These are phyloP conservation scores for Elysia chlorotica DNA, from an alignment of 1,140 invertebrate species.

Conservation along the genomic window DNA sequence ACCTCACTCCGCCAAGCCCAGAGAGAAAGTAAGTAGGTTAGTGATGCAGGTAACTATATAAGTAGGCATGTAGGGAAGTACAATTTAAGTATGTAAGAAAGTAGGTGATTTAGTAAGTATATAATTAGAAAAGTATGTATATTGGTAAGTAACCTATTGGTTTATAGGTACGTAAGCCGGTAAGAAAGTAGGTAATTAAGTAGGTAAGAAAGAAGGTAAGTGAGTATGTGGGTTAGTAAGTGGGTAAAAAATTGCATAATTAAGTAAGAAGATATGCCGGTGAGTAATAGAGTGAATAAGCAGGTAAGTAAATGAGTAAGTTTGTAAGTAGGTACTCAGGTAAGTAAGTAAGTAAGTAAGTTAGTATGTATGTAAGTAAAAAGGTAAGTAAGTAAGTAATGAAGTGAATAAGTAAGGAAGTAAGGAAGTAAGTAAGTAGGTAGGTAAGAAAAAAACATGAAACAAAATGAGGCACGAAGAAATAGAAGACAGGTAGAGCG, in stretches of 20 bases:
- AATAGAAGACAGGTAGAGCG: too few relatives aligned
- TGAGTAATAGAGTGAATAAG: not conserved
- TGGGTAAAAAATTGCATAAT: not conserved
- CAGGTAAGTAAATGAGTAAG: not conserved
- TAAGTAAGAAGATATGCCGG: not conserved
- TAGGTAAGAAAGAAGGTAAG: not conserved
- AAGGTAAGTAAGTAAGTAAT: not conserved
- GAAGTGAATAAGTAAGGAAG: slow-evolving; percentile 6
- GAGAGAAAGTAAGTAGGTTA: not conserved
- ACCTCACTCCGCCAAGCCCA: too few relatives aligned
- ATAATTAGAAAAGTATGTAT: too few relatives aligned
- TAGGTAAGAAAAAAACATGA: too few relatives aligned
- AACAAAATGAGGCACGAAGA: too few relatives aligned
- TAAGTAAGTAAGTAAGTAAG: not conserved
- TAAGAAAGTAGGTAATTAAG: too few relatives aligned
- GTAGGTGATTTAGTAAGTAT: too few relatives aligned
- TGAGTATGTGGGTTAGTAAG: not conserved
- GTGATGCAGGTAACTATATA: not conserved
- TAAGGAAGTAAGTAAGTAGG: slow-evolving; percentile 7
- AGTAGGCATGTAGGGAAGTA: too few relatives aligned
- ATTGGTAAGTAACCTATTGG: too few relatives aligned
- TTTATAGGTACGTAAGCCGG: too few relatives aligned
- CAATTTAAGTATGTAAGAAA: too few relatives aligned
- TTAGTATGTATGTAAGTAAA: not conserved
- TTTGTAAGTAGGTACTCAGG: not conserved